phyloP scores from a whole-genome alignment of 2,113 vertebrate species.

The Oryzias javanicus region DNA sequence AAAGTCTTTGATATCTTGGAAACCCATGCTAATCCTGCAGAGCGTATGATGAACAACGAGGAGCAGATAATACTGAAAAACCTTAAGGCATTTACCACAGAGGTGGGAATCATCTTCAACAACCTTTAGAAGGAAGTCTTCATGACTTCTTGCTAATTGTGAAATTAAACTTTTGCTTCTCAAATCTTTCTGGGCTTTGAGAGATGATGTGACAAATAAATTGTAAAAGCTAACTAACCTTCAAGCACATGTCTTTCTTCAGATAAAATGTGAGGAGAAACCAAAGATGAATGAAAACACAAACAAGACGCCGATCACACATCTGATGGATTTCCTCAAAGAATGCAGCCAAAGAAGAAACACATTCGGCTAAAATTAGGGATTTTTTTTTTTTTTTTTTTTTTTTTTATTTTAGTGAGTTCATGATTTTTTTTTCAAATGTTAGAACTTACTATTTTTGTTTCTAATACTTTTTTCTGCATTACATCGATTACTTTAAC shows the following conservation, averaged over 20 bases:
- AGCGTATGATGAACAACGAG: accelerated
- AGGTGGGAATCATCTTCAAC: conserved; percentile 21
- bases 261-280: conserved; percentile 13
- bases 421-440: no score
- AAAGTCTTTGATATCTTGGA: conserved; percentile 25
- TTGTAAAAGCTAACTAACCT: neutral
- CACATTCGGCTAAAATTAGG: neutral
- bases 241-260: conserved; percentile 1
- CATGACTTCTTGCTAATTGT: no score
- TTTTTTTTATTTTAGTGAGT: no score
- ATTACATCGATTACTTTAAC: no score
- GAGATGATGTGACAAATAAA: no score
- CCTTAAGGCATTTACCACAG: accelerated
- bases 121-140: neutral
- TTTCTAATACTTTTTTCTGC: no score
- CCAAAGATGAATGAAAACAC: accelerated
- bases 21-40: accelerated
- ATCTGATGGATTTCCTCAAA: accelerated
- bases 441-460: no score
- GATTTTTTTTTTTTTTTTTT: no score
- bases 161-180: no score
- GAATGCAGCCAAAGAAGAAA: neutral
- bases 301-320: accelerated
- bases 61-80: neutral
- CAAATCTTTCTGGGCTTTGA: no score